Evolutionary conservation across 2,888 invertebrate genomes (phyloP).

Genomic region (Drosophila ustulata): DNA sequence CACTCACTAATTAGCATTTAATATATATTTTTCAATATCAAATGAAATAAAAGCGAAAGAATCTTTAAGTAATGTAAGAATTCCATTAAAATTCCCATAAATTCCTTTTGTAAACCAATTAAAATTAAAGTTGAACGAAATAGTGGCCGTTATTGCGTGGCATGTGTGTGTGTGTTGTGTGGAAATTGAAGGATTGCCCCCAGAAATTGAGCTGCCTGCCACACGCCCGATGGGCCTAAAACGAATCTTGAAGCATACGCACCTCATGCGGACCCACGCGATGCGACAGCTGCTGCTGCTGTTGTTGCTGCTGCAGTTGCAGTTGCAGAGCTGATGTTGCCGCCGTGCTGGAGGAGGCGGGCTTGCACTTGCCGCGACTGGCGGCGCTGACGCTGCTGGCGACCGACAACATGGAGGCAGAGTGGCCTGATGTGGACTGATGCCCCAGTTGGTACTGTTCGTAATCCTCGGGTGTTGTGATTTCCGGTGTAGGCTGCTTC

Average conservation of each 20-base stretch:
- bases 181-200: conserved; percentile 14
- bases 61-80: no score
- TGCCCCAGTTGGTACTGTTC: conserved; percentile 80
- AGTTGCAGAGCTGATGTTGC: conserved; percentile 34
- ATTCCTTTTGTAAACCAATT: not conserved
- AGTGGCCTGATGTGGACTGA: conserved; percentile 56
- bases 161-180: not conserved
- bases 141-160: not conserved
- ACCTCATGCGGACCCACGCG: conserved; percentile 68
- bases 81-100: not conserved
- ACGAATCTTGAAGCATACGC: conserved; percentile 44
- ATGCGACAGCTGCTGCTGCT: conserved; percentile 43
- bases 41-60: no score
- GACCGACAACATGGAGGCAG: conserved; percentile 74
- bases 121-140: not conserved
- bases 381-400: conserved; percentile 68
- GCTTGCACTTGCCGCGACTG: conserved; percentile 71
- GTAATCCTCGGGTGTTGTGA: conserved; percentile 76
- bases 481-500: conserved; percentile 65
- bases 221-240: not conserved
- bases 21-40: no score
- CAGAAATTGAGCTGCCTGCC: conserved; percentile 8
- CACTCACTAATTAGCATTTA: no score
- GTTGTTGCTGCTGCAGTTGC: conserved; percentile 18
- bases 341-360: conserved; percentile 35